Evolutionary conservation across 1,140 invertebrate genomes (phyloP).

Genomic region (Grapholita molesta): DNA sequence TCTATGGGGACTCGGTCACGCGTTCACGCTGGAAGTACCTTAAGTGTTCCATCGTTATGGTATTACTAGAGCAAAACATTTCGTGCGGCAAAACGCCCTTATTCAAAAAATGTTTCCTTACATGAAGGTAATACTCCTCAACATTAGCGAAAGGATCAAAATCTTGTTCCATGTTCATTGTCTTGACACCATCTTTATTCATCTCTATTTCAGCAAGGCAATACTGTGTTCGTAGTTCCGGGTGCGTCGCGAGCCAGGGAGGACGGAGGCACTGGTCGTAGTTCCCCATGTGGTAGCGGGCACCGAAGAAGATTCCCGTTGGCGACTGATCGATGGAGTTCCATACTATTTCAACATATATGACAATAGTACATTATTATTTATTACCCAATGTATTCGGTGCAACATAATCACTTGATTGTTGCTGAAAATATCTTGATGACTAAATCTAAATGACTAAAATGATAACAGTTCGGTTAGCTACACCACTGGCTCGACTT

Average conservation of each 20-base stretch:
- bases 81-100: too few relatives aligned
- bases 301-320: slow-evolving; percentile 73
- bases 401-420: too few relatives aligned
- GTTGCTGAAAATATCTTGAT: too few relatives aligned
- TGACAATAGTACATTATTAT: not conserved
- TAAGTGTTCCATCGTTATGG: too few relatives aligned
- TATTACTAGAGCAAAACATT: too few relatives aligned
- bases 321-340: slow-evolving; percentile 76
- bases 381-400: too few relatives aligned
- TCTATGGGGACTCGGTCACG: too few relatives aligned
- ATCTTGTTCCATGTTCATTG: not conserved
- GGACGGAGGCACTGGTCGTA: slow-evolving; percentile 78
- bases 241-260: slow-evolving; percentile 44
- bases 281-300: slow-evolving; percentile 77
- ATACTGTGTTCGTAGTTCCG: slow-evolving; percentile 68
- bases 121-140: slow-evolving; percentile 27
- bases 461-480: too few relatives aligned
- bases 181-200: not conserved
- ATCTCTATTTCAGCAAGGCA: slow-evolving; percentile 63
- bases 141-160: slow-evolving; percentile 16
- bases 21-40: too few relatives aligned
- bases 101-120: slow-evolving; percentile 24
- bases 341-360: slow-evolving; percentile 57
- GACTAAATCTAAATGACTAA: too few relatives aligned
- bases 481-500: too few relatives aligned